phyloP scores from a whole-genome alignment of 2,113 vertebrate genomes.

The Otus sunia region DNA sequence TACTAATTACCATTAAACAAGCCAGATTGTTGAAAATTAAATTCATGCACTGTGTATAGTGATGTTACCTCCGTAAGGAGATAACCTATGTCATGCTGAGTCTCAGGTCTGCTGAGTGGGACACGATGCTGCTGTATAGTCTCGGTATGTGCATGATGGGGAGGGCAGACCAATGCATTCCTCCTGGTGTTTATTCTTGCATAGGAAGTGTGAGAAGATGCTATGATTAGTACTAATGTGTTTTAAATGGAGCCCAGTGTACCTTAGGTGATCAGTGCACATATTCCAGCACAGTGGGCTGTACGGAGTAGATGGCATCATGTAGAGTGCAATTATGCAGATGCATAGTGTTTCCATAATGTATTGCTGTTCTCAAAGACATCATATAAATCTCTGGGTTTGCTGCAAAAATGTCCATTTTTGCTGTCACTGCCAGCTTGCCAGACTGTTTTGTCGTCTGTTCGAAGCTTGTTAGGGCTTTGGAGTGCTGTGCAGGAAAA shows the following conservation, averaged over 20 bases:
- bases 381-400: neutral
- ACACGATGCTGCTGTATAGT: neutral
- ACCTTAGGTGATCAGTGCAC: neutral
- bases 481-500: neutral
- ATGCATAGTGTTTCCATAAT: neutral
- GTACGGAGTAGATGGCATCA: neutral
- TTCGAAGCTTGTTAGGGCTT: conserved; percentile 30
- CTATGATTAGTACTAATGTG: neutral
- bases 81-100: neutral
- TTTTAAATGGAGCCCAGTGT: neutral
- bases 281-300: conserved; percentile 16
- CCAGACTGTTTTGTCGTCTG: neutral
- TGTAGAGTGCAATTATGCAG: neutral
- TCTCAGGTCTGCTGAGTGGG: neutral
- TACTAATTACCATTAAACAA: neutral
- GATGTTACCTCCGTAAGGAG: neutral
- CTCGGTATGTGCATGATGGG: neutral
- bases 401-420: conserved; percentile 8
- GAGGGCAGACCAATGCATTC: neutral
- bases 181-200: neutral
- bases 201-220: neutral
- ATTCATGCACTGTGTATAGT: neutral
- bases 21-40: neutral
- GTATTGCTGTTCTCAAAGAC: neutral
- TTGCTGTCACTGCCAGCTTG: neutral